phyloP scores from a whole-genome alignment of 2,797 vertebrate genomes.

The Craterocephalus amniculus region DNA sequence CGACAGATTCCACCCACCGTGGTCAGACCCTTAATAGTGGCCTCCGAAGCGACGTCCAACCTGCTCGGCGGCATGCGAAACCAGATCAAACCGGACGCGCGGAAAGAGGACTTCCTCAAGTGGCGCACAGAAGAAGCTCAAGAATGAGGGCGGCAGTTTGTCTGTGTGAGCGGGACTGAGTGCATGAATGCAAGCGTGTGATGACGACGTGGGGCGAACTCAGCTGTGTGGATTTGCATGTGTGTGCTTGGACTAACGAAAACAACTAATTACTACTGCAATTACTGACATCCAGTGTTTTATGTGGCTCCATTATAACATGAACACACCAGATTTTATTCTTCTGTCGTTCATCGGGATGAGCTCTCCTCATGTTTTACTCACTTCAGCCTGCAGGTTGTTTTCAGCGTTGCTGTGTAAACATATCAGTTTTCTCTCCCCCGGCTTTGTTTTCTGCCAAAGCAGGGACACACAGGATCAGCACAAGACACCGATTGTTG shows the following conservation, averaged over 20 bases:
- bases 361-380: conserved; percentile 25
- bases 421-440: conserved; percentile 68
- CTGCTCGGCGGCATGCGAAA: conserved; percentile 94
- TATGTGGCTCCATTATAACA: conserved; percentile 47
- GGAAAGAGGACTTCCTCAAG: conserved; percentile 92
- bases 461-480: conserved; percentile 13
- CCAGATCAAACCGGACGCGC: conserved; percentile 93
- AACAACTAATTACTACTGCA: conserved; percentile 64
- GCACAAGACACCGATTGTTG: conserved; percentile 10
- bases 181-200: background rate
- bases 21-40: conserved; percentile 92
- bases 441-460: conserved; percentile 37
- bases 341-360: conserved; percentile 29
- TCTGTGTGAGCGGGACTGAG: conserved; percentile 18
- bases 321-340: conserved; percentile 33
- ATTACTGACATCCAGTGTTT: conserved; percentile 69
- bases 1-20: conserved; percentile 94
- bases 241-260: conserved; percentile 50
- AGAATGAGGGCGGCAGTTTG: conserved; percentile 78
- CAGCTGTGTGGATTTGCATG: conserved; percentile 43
- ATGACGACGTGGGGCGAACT: background rate
- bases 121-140: conserved; percentile 90
- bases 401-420: conserved; percentile 47
- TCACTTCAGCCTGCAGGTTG: conserved; percentile 34
- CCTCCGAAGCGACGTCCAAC: conserved; percentile 92